Base-by-base conservation (phyloP, 2,113 vertebrate species). In the Pithys albifrons region DNA sequence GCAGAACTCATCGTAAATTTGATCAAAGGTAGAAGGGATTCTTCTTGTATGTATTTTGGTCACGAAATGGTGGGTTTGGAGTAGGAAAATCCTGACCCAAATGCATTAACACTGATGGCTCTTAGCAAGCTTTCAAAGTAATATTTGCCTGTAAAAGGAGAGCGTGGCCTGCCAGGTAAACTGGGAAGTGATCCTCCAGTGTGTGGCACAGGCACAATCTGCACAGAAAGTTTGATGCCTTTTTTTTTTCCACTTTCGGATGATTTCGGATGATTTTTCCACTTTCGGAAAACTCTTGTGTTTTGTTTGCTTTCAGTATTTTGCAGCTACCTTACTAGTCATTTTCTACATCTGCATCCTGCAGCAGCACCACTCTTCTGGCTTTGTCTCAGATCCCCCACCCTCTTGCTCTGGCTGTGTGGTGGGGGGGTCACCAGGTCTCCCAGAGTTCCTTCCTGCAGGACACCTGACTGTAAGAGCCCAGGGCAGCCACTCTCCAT, bases 401-500 rank as follows among this genome's bases (percentile, higher is more conserved):
- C 1, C 5, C 48, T 49, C 49, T 75, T 6, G 2, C 77, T 43
- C 55, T 2, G 10, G 25, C 35, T 57, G 4, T 3, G 23, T 29
- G 10, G 24, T 37, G 29, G 12, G 23, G 23, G 41, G 31, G 15
- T 59, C 28, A 69, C 35, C 1, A 7, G 46, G 29, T 59, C 17
- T 39, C 31, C 17, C 5, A 1, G 29, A 35, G 19, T 23, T 55
- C 66, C 10, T 78, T 45, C 39, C 35, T 16, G 20, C 1, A 12
- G 43, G 16, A 49, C 3, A 3, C 17, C 37, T 2, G 1, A 28
- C 16, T 3, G 5, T 3, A 6, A 13, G 11, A 13, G 12, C 28
- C 12, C 1, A 0, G 45, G 37, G 17, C 2, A 7, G 31, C 13
- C 45, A 3, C 4, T 52, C 19, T 51, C 41, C 0, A 0, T 28